Conservation (phyloP, 2,113 vertebrate species). For the Forbesichthys papilliferus region DNA sequence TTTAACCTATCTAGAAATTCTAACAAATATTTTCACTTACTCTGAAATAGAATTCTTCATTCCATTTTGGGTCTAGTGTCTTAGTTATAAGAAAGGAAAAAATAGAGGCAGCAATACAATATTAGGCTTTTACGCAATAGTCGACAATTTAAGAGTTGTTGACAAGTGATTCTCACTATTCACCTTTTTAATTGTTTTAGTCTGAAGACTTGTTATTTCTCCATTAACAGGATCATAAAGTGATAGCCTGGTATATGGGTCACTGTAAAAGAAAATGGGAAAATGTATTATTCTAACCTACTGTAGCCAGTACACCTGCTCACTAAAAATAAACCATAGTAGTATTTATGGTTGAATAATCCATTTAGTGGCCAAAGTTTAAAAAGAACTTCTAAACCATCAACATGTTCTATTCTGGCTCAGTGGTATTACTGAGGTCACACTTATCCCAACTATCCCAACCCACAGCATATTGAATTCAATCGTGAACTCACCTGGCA, state of each 20-base stretch:
- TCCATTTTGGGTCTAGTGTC: constrained; percentile 97
- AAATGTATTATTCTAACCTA: no score
- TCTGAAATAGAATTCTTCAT: constrained; percentile 91
- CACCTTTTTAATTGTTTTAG: constrained; percentile 95
- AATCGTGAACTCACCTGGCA: constrained; percentile 83
- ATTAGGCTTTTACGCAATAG: not conserved
- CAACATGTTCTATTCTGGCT: no score
- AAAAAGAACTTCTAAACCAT: no score
- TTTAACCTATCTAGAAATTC: not conserved
- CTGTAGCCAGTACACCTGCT: no score
- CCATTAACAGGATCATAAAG: constrained; percentile 87
- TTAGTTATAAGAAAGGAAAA: constrained; percentile 48
- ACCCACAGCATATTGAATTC: not conserved
- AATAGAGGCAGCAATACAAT: constrained; percentile 4
- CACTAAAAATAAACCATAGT: no score
- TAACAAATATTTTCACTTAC: constrained; percentile 77
- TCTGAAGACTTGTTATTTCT: constrained; percentile 88
- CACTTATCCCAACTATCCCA: not conserved
- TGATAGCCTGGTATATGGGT: constrained; percentile 92
- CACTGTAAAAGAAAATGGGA: constrained; percentile 68
- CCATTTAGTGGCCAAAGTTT: no score
- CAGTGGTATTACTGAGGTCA: no score
- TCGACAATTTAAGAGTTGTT: not conserved
- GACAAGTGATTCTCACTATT: constrained; percentile 8
- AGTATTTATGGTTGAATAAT: no score